Conservation (phyloP, 2,797 vertebrate species). For the Trachops cirrhosus region DNA sequence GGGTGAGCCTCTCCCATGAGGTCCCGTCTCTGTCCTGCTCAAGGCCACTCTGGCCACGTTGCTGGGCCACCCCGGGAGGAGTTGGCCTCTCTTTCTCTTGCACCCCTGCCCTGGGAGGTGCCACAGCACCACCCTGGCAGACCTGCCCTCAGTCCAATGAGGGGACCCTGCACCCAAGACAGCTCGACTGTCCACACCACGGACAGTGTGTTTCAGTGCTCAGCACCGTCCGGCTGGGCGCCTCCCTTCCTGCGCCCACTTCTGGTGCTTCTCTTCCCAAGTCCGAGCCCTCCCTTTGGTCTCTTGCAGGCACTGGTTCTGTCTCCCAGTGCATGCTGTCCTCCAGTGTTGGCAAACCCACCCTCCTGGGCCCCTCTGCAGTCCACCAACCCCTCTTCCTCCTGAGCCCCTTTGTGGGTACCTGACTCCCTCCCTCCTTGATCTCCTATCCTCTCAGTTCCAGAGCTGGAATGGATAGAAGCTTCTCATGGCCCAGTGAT, state of each 20-base stretch:
- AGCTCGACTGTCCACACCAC: not conserved
- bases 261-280: accelerated
- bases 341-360: not conserved
- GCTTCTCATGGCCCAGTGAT: not conserved
- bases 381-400: not conserved
- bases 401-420: accelerated
- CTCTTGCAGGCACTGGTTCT: not conserved
- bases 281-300: not conserved
- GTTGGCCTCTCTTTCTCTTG: accelerated
- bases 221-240: not conserved
- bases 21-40: not conserved
- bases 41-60: not conserved
- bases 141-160: not conserved
- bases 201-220: accelerated
- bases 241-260: not conserved
- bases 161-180: not conserved
- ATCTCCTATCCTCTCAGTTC: not conserved
- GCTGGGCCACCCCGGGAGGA: not conserved
- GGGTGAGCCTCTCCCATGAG: not conserved
- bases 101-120: not conserved
- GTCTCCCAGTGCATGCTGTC: not conserved
- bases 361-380: accelerated
- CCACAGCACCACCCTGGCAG: not conserved
- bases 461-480: not conserved
- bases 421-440: not conserved